Evolutionary conservation across 2,113 vertebrate species (phyloP), one percentile per base, ranked within the genome.

Genomic region (Labrus mixtus): DNA sequence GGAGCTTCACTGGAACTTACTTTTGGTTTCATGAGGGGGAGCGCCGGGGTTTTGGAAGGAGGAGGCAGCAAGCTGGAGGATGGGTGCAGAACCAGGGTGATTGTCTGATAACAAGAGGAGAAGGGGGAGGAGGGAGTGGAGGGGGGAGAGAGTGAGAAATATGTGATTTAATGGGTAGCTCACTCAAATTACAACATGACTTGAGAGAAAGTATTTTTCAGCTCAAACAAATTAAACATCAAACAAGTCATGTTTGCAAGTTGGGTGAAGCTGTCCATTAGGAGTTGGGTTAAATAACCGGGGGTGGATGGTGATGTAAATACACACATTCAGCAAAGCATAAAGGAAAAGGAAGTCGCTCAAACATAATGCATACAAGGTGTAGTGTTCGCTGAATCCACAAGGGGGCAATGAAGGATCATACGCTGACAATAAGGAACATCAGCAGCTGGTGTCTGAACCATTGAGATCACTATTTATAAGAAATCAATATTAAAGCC

Each of bases 41-140:
- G 78, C 93, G 68, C 93, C 94, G 0, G 93, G 85, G 83, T 93
- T 94, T 90, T 94, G 94, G 89, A 94, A 94, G 93, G 94, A 93
- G 90, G 93, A 83, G 73, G 92, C 91, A 75, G 94, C 93, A 91
- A 95, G 94, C 92, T 94, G 94, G 89, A 94, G 92, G 60, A 94
- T 94, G 91, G 94, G 93, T 80, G 94, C 91, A 91, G 94, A 93
- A 88, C 94, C 94, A 84, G 93, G 90, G 83, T 95, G 94, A 92
- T 90, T 93, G 91, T 95, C 94, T 95, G 91, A 93, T 90, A 87
- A 73, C 82, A 67, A 78, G 81, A 88, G 70, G 76, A 67, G 78
- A 69, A 63, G 70, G 43, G 58, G 63, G 63, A 68, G 68, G 51
- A 48, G 84, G 55, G 61, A 46, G 59, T 25, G 53, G 67, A 19